Conservation (phyloP, 2,797 vertebrate species). For the Poliocrania exsul region DNA sequence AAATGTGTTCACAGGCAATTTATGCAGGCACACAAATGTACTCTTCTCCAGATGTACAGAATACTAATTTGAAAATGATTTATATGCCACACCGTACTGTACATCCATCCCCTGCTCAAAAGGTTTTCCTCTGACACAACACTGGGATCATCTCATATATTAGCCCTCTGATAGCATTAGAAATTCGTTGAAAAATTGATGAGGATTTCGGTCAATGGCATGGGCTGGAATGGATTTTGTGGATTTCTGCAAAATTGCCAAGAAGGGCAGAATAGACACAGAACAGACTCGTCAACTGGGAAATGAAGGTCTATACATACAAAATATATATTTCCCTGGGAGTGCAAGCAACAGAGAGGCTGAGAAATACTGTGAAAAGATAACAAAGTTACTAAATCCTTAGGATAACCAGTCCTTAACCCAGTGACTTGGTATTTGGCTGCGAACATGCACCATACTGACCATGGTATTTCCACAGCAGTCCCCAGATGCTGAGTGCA, state of each 20-base stretch:
- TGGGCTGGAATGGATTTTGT: slow-evolving; percentile 37
- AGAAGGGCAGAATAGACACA: not conserved
- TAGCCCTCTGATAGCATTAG: slow-evolving; percentile 54
- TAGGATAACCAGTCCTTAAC: not conserved
- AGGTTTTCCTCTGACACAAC: slow-evolving; percentile 78
- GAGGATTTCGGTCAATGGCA: slow-evolving; percentile 20
- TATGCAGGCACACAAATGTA: slow-evolving; percentile 78
- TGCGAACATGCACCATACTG: not conserved
- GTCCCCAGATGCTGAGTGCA: not conserved
- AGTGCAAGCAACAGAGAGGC: not conserved
- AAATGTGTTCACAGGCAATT: slow-evolving; percentile 82
- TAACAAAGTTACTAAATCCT: not conserved
- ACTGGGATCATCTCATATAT: slow-evolving; percentile 69
- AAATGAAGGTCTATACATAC: not conserved
- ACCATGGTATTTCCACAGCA: not conserved
- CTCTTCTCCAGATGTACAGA: slow-evolving; percentile 78
- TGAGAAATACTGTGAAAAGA: not conserved
- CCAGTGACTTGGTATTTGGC: not conserved
- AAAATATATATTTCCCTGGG: not conserved
- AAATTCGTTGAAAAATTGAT: slow-evolving; percentile 69
- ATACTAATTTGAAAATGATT: slow-evolving; percentile 84
- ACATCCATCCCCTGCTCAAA: slow-evolving; percentile 76
- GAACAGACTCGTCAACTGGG: not conserved
- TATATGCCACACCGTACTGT: slow-evolving; percentile 26
- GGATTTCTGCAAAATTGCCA: slow-evolving; percentile 29